Conservation (phyloP, 2,113 vertebrate genomes). For the Chionis minor region DNA sequence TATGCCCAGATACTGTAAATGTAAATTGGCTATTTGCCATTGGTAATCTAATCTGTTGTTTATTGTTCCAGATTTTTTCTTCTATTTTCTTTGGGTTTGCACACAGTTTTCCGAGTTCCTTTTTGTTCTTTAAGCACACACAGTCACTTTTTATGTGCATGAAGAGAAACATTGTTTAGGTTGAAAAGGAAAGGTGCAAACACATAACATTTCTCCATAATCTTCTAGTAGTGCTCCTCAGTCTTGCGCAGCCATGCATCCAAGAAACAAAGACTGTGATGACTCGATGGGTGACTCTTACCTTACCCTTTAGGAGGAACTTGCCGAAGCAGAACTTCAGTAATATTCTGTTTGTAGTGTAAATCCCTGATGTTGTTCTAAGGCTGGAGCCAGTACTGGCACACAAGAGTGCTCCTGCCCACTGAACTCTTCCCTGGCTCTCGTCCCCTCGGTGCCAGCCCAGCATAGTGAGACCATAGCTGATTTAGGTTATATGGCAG, state of each 20-base stretch:
- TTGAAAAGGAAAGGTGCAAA: background rate
- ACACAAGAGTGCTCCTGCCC: background rate
- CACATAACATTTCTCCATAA: background rate
- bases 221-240: background rate
- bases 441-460: background rate
- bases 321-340: background rate
- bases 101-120: background rate
- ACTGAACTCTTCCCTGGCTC: background rate
- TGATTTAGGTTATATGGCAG: background rate
- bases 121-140: background rate
- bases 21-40: background rate
- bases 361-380: background rate
- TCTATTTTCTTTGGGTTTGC: background rate
- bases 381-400: background rate
- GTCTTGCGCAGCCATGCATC: background rate
- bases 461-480: background rate
- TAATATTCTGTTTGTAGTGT: background rate
- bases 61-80: background rate
- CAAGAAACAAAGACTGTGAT: background rate
- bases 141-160: background rate
- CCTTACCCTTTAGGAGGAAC: background rate
- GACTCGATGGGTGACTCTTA: background rate
- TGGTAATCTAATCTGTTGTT: background rate
- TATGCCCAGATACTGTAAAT: background rate
- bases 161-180: background rate